Percentiles rank a stretch among this genome's conserved stretches.
These are phyloP conservation scores for Drosophila arawakana DNA, from an alignment of 1,140 invertebrate species.

Conservation along the genomic window DNA sequence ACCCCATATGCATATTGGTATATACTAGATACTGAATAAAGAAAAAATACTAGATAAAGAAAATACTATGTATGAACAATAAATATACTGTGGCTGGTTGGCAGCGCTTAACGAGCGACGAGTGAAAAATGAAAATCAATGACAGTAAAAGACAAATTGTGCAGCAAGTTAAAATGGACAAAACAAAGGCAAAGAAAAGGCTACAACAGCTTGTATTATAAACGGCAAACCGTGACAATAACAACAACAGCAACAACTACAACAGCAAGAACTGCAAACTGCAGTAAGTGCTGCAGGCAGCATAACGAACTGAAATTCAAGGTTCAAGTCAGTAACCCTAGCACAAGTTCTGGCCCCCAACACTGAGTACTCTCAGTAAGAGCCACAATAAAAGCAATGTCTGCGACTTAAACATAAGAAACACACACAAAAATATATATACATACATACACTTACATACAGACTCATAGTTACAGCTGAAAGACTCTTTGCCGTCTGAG, in stretches of 20 bases:
- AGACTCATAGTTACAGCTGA: constrained; percentile 1
- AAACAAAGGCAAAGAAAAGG: constrained; percentile 53
- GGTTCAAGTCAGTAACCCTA: constrained; percentile 82
- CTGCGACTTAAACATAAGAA: constrained; percentile 62
- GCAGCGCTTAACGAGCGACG: constrained; percentile 60
- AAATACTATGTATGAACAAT: constrained; percentile 24
- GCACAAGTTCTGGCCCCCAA: constrained; percentile 54
- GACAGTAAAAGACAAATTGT: constrained; percentile 82
- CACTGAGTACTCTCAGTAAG: constrained; percentile 26
- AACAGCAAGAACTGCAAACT: constrained; percentile 29
- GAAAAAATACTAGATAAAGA: constrained; percentile 39
- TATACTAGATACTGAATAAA: constrained; percentile 21
- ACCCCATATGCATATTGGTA: constrained; percentile 13
- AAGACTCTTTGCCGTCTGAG: constrained; percentile 15
- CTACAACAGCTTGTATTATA: constrained; percentile 55
- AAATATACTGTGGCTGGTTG: constrained; percentile 28
- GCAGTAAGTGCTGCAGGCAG: constrained; percentile 50
- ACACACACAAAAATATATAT: constrained; percentile 42
- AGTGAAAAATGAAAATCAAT: constrained; percentile 78
- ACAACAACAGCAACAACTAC: constrained; percentile 46
- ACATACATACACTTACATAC: not conserved
- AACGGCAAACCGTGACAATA: constrained; percentile 72
- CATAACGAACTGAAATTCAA: constrained; percentile 80
- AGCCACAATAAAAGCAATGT: constrained; percentile 74
- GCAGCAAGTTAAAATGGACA: constrained; percentile 69